phyloP scores from a whole-genome alignment of 1,140 invertebrate genomes.

The Drosophila murphyi region DNA sequence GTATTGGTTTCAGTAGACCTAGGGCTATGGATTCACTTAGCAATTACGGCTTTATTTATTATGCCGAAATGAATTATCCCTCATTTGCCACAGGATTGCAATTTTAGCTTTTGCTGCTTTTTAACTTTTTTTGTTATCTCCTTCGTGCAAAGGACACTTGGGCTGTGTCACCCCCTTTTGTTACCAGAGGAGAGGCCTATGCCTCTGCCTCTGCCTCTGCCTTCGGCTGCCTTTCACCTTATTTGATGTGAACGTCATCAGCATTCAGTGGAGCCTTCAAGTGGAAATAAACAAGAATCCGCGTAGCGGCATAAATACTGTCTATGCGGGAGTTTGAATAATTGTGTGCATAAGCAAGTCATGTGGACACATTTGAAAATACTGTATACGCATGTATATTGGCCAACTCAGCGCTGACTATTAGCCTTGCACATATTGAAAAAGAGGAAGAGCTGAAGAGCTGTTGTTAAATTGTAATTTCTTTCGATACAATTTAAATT shows the following conservation, averaged over 20 bases:
- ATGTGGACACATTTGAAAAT: constrained; percentile 10
- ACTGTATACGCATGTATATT: not conserved
- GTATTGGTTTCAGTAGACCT: constrained; percentile 15
- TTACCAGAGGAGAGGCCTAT: not conserved
- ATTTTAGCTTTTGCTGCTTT: constrained; percentile 70
- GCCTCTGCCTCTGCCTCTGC: not conserved
- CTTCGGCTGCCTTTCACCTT: not conserved
- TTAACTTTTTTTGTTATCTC: constrained; percentile 44
- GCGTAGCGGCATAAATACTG: constrained; percentile 12
- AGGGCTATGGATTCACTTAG: constrained; percentile 67
- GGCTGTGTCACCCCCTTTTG: not conserved
- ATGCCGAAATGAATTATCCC: constrained; percentile 83
- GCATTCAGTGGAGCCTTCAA: constrained; percentile 25
- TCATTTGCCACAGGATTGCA: constrained; percentile 62
- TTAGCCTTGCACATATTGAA: not conserved
- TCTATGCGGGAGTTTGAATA: not conserved
- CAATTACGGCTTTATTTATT: constrained; percentile 83
- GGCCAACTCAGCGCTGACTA: not conserved
- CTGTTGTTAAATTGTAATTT: not conserved
- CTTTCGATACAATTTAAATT: not conserved
- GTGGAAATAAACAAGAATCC: constrained; percentile 30
- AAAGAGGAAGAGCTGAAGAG: not conserved
- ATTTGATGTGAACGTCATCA: constrained; percentile 28
- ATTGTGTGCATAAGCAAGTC: constrained; percentile 17
- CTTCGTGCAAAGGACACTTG: constrained; percentile 12